A percentile compares a stretch with the other conserved stretches of the same genome.
Evolutionary conservation across 2,797 vertebrate species (phyloP).

Genomic region (Gallinago stenura): DNA sequence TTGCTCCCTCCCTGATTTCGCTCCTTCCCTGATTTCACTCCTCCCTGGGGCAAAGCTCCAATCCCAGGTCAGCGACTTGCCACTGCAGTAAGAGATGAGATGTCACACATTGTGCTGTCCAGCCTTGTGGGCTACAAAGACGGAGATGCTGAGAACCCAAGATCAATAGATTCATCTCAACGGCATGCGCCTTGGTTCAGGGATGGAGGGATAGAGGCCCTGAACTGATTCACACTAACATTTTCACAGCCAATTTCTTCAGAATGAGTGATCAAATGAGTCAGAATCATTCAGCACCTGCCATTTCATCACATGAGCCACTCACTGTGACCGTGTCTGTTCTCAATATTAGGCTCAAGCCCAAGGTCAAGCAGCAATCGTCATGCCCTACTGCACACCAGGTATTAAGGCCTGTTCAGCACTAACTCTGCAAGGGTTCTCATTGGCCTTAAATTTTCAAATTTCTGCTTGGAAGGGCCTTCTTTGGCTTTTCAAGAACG

Average conservation of each 20-base stretch:
- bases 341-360: background rate
- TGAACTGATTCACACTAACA: background rate
- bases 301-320: background rate
- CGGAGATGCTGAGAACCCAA: background rate
- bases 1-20: background rate
- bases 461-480: background rate
- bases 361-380: background rate
- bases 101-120: background rate
- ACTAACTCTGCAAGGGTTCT: background rate
- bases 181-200: background rate
- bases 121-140: background rate
- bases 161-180: background rate
- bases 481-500: background rate
- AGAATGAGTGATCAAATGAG: background rate
- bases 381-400: background rate
- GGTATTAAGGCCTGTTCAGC: background rate
- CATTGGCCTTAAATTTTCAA: background rate
- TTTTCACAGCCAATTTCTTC: slow-evolving; percentile 34
- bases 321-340: background rate
- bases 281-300: background rate
- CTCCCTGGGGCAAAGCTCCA: background rate
- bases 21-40: background rate
- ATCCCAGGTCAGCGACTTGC: background rate
- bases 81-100: background rate
- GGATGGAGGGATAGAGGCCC: background rate